Percentiles rank a stretch among this genome's conserved stretches.
Evolutionary conservation across 2,888 invertebrate species (phyloP).

Genomic region (Axea sp.): DNA sequence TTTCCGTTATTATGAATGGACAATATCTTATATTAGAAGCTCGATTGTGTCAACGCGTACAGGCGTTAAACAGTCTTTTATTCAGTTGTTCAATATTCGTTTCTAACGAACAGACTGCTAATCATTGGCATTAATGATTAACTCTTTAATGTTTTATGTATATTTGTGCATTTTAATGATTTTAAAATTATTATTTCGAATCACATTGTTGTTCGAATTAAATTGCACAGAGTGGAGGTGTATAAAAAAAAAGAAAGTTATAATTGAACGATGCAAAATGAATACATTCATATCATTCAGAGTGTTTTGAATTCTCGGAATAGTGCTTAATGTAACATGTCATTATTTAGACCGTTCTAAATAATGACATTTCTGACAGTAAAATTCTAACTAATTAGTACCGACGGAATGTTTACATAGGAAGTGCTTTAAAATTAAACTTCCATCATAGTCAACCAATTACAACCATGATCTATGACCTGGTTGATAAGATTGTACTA

Average conservation of each 20-base stretch:
- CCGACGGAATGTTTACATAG: constrained; percentile 30
- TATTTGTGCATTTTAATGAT: too few relatives aligned
- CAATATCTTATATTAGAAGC: constrained; percentile 30
- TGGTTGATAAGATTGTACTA: constrained; percentile 30
- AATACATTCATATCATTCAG: constrained; percentile 23
- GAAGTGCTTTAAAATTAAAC: constrained; percentile 47
- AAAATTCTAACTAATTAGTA: constrained; percentile 34
- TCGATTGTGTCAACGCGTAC: constrained; percentile 17
- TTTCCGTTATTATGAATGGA: constrained; percentile 31
- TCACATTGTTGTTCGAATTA: too few relatives aligned
- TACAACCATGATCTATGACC: constrained; percentile 58
- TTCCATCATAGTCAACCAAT: constrained; percentile 39
- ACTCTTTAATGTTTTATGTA: too few relatives aligned
- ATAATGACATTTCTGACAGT: constrained; percentile 45
- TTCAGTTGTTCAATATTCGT: constrained; percentile 38
- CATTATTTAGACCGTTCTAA: constrained; percentile 13
- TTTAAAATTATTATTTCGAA: too few relatives aligned
- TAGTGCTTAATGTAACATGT: constrained; percentile 8
- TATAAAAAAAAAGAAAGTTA: too few relatives aligned
- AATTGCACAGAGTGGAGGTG: too few relatives aligned
- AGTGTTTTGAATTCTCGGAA: constrained; percentile 19
- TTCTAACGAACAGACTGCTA: constrained; percentile 11
- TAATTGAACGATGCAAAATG: too few relatives aligned
- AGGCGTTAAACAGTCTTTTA: constrained; percentile 9
- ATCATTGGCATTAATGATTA: background rate